phyloP scores from a whole-genome alignment of 2,888 invertebrate genomes.

The Mesorhabditis spiculigera region DNA sequence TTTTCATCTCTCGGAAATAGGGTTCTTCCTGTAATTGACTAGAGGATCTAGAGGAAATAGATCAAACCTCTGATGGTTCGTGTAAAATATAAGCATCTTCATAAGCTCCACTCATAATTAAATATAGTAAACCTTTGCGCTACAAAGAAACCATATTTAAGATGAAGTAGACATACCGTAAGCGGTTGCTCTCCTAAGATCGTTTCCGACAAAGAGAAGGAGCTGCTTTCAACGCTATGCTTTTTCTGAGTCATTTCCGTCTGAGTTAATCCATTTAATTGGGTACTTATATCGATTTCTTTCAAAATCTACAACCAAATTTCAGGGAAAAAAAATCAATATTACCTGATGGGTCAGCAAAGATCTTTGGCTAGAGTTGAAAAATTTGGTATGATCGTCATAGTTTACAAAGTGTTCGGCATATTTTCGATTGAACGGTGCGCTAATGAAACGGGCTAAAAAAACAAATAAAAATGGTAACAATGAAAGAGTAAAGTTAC shows the following conservation, averaged over 20 bases:
- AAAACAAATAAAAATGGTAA: not conserved
- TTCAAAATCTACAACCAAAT: slow-evolving; percentile 25
- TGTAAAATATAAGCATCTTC: slow-evolving; percentile 60
- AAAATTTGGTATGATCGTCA: slow-evolving; percentile 31
- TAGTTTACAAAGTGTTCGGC: slow-evolving; percentile 29
- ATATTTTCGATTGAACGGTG: slow-evolving; percentile 37
- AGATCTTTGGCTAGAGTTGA: slow-evolving; percentile 30
- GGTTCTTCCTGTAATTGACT: slow-evolving; percentile 43
- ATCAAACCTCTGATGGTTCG: slow-evolving; percentile 49
- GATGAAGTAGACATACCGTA: not conserved
- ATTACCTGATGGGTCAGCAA: slow-evolving; percentile 33
- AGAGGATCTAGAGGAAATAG: not conserved
- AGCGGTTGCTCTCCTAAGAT: slow-evolving; percentile 1
- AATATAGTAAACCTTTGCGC: slow-evolving; percentile 59
- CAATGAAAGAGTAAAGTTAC: not conserved
- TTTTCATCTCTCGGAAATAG: slow-evolving; percentile 34
- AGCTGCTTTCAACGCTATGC: not conserved
- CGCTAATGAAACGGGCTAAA: slow-evolving; percentile 28
- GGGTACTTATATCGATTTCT: slow-evolving; percentile 31
- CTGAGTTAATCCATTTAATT: slow-evolving; percentile 10
- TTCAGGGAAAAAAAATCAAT: not conserved
- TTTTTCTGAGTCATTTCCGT: not conserved
- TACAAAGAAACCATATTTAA: slow-evolving; percentile 13
- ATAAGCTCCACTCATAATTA: slow-evolving; percentile 59
- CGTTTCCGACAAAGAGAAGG: not conserved